phyloP scores from a whole-genome alignment of 2,888 invertebrate genomes.

The Caprella mutica region DNA sequence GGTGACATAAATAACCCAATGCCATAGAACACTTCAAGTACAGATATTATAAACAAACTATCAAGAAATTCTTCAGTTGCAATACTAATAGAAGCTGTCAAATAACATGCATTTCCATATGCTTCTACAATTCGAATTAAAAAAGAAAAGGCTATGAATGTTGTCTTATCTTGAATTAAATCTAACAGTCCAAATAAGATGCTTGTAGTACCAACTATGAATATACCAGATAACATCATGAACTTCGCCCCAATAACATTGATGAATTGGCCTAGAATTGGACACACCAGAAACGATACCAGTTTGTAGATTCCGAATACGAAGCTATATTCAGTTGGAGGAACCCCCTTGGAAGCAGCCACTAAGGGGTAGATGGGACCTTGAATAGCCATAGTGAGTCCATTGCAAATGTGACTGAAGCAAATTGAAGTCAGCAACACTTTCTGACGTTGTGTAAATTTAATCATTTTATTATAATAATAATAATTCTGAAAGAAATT shows the following conservation, averaged over 20 bases:
- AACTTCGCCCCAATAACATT: conserved; percentile 42
- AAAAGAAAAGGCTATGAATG: conserved; percentile 44
- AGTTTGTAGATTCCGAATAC: conserved; percentile 79
- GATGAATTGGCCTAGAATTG: conserved; percentile 37
- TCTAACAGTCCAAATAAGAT: conserved; percentile 44
- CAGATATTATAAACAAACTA: conserved; percentile 72
- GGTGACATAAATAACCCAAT: conserved; percentile 78
- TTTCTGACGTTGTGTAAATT: too few species aligned
- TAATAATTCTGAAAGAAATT: too few species aligned
- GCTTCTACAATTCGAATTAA: conserved; percentile 43
- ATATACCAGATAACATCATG: conserved; percentile 43
- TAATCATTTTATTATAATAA: too few species aligned
- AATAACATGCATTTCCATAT: conserved; percentile 41
- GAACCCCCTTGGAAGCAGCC: conserved; percentile 68
- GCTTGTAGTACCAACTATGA: conserved; percentile 43
- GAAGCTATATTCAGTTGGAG: conserved; percentile 69
- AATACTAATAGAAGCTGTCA: conserved; percentile 44
- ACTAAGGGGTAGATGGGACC: conserved; percentile 76
- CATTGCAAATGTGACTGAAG: too few species aligned
- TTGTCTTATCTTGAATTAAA: conserved; percentile 35
- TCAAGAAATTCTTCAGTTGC: conserved; percentile 49
- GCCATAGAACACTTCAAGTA: conserved; percentile 76
- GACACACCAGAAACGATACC: conserved; percentile 49
- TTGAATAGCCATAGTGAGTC: conserved; percentile 69
- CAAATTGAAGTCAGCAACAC: too few species aligned